Conservation (phyloP, 2,888 invertebrate species). For the Eristalinus aeneus region DNA sequence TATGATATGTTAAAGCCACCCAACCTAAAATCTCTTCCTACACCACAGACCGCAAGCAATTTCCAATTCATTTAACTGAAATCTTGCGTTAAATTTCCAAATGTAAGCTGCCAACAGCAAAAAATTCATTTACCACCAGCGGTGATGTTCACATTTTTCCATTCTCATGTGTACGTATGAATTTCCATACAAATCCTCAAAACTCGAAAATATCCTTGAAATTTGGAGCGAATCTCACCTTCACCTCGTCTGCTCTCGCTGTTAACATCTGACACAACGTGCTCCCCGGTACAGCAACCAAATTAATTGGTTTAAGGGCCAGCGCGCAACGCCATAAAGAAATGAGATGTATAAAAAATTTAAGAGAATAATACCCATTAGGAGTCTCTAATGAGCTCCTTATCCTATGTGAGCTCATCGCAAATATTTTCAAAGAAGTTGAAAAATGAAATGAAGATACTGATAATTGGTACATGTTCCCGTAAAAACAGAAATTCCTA, state of each 20-base stretch:
- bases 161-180: neutral
- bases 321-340: neutral
- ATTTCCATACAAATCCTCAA: neutral
- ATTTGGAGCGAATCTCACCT: neutral
- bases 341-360: neutral
- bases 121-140: neutral
- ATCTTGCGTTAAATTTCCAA: neutral
- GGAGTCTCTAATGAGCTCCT: neutral
- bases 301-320: neutral
- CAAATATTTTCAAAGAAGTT: neutral
- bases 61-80: neutral
- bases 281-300: neutral
- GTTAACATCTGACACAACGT: neutral
- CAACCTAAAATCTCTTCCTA: neutral
- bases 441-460: neutral
- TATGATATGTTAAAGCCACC: neutral
- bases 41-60: neutral
- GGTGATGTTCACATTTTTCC: neutral
- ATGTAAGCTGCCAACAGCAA: neutral
- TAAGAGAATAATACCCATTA: neutral
- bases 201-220: neutral
- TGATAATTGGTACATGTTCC: neutral
- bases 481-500: neutral
- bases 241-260: neutral
- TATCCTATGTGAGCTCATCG: neutral